Evolutionary conservation across 2,888 invertebrate genomes (phyloP), one percentile per base, ranked within the genome.

Genomic region (Tillus elongatus): DNA sequence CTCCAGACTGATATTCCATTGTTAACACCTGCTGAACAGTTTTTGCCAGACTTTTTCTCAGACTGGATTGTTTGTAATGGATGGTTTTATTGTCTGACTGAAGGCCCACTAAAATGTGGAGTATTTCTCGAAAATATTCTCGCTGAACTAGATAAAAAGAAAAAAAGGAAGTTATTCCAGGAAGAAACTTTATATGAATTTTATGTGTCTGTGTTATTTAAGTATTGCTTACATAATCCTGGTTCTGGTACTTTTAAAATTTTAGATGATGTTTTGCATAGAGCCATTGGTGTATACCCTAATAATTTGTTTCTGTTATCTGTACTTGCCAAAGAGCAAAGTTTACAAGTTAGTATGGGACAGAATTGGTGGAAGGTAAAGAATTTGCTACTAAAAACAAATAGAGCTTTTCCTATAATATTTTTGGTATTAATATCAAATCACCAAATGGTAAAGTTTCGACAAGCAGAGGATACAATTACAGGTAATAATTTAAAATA

Each of bases 291-390:
- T 4, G 63, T 63, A 15, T 78, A 70, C 56, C 76, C 78, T 1
- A 70, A 74, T 41, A 80, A 80, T 59, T 60, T 76, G 34, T 68
- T 67, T 39, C 53, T 79, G 4, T 56, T 78, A 14, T 68, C 73
- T 16, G 59, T 68, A 11, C 56, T 70, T 39, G 66, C 70, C n/a
- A 64, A 64, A 39, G 58, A 68, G 36, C 71, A 72, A 35, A 54
- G 45, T 19, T 29, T 57, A 4, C 51, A 66, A 19, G 64, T 56
- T 33, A 54, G 64, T 2, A 50, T 60, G 14, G 64, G 64, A 0
- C 54, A 67, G 35, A 70, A 72, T 0, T 74, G 70, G 64, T 75
- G 75, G 68, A 72, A 70, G 53, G 52, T 73, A 24, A 69, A 70
- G 19, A 61, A 54, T 13, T 49, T 70, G 16, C 50, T 72, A 11